Conservation (phyloP, 2,888 invertebrate species). For the Caenorhabditis sp. region DNA sequence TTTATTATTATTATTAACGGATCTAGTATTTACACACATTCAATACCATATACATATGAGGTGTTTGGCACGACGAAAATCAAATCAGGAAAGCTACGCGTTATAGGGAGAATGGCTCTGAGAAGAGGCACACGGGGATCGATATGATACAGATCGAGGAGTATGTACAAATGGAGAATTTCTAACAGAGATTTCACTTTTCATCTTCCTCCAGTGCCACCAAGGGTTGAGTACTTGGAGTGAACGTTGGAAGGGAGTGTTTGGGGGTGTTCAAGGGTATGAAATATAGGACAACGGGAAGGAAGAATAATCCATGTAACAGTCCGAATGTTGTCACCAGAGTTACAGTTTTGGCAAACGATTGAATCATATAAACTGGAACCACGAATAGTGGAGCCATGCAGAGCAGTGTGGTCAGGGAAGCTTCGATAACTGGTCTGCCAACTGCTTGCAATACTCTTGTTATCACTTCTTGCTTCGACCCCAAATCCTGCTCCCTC, state of each 20-base stretch:
- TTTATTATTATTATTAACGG: constrained; percentile 63
- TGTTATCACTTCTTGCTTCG: constrained; percentile 64
- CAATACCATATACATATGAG: constrained; percentile 57
- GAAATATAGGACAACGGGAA: constrained; percentile 75
- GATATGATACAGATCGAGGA: constrained; percentile 12
- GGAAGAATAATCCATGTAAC: constrained; percentile 78
- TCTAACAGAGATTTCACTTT: constrained; percentile 10
- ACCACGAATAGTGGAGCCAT: constrained; percentile 80
- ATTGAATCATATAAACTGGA: constrained; percentile 78
- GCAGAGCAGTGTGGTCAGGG: constrained; percentile 79
- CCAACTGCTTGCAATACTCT: constrained; percentile 72
- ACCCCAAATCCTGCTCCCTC: constrained; percentile 29
- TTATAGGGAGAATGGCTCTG: constrained; percentile 34
- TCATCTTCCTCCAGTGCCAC: constrained; percentile 48
- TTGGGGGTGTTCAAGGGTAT: constrained; percentile 52
- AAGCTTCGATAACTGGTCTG: constrained; percentile 79
- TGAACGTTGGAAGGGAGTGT: constrained; percentile 38
- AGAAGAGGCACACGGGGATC: constrained; percentile 19
- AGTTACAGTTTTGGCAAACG: constrained; percentile 77
- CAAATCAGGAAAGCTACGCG: constrained; percentile 17
- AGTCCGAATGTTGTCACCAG: constrained; percentile 73
- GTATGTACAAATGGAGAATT: constrained; percentile 35
- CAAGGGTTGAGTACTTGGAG: constrained; percentile 51
- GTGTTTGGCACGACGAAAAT: constrained; percentile 28
- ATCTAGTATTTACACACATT: constrained; percentile 64